These are phyloP conservation scores for Bimastos eiseni DNA, from an alignment of 2,888 invertebrate genomes.

Conservation along the genomic window DNA sequence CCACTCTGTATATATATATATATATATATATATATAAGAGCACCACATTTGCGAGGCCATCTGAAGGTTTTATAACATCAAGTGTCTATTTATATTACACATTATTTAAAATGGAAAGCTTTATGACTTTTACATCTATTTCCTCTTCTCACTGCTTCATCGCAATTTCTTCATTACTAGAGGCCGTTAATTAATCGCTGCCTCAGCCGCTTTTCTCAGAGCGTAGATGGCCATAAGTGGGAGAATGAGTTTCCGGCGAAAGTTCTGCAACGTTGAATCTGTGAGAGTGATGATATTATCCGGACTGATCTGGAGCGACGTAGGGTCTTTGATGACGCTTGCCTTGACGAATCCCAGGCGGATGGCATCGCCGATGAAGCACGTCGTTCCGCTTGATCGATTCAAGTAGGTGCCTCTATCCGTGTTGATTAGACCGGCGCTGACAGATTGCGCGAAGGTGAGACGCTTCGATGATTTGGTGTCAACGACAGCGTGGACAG, in stretches of 20 bases:
- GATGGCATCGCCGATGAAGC: slow-evolving; percentile 59
- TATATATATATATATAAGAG: no score
- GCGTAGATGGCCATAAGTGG: slow-evolving; percentile 52
- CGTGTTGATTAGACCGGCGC: slow-evolving; percentile 50
- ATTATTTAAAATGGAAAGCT: not conserved
- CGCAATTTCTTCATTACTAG: not conserved
- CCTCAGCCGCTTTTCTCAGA: slow-evolving; percentile 42
- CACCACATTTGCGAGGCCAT: no score
- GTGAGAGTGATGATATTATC: slow-evolving; percentile 52
- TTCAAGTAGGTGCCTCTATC: slow-evolving; percentile 55
- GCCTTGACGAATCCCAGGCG: slow-evolving; percentile 60
- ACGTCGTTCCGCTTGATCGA: slow-evolving; percentile 49
- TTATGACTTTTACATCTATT: not conserved
- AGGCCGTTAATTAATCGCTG: not conserved
- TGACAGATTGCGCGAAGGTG: slow-evolving; percentile 43
- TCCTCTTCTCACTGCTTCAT: not conserved
- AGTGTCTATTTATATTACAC: no score
- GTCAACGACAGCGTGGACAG: slow-evolving; percentile 57
- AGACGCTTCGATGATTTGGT: slow-evolving; percentile 48
- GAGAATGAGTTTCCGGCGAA: slow-evolving; percentile 50
- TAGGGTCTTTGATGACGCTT: slow-evolving; percentile 53
- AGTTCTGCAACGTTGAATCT: slow-evolving; percentile 50
- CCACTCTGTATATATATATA: no score
- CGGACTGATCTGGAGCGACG: slow-evolving; percentile 54
- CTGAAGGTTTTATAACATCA: no score